A percentile compares a stretch with the other conserved stretches of the same genome.
Conservation (phyloP, 2,797 vertebrate genomes). For the Tinamus major region DNA sequence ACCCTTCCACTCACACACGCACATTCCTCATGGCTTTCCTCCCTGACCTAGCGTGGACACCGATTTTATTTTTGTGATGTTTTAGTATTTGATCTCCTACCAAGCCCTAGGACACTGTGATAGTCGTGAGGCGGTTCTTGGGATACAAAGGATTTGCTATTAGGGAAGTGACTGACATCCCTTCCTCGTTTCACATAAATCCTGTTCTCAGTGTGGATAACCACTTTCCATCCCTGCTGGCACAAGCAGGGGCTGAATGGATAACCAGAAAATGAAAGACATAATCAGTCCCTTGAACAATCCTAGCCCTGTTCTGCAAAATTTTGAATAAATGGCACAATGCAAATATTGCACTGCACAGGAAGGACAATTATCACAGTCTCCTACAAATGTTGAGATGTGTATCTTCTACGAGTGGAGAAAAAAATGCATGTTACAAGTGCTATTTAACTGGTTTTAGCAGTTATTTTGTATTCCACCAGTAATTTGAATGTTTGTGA, state of each 20-base stretch:
- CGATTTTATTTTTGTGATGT: slow-evolving; percentile 51
- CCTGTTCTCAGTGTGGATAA: slow-evolving; percentile 53
- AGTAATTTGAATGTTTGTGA: background rate
- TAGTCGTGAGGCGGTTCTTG: slow-evolving; percentile 11
- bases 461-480: background rate
- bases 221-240: slow-evolving; percentile 51
- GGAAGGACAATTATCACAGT: background rate
- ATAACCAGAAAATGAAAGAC: slow-evolving; percentile 65
- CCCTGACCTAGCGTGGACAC: slow-evolving; percentile 27
- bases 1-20: background rate
- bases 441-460: background rate
- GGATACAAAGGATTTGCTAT: slow-evolving; percentile 34
- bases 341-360: background rate
- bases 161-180: slow-evolving; percentile 38
- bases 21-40: background rate
- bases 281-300: slow-evolving; percentile 38
- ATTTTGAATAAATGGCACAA: slow-evolving; percentile 13
- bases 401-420: background rate
- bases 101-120: slow-evolving; percentile 45
- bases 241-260: slow-evolving; percentile 40
- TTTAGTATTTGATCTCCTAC: slow-evolving; percentile 49
- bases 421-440: background rate
- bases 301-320: background rate
- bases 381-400: background rate
- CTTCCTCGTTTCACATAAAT: slow-evolving; percentile 48